Conservation (phyloP, 1,140 invertebrate genomes). For the Cydia amplana region DNA sequence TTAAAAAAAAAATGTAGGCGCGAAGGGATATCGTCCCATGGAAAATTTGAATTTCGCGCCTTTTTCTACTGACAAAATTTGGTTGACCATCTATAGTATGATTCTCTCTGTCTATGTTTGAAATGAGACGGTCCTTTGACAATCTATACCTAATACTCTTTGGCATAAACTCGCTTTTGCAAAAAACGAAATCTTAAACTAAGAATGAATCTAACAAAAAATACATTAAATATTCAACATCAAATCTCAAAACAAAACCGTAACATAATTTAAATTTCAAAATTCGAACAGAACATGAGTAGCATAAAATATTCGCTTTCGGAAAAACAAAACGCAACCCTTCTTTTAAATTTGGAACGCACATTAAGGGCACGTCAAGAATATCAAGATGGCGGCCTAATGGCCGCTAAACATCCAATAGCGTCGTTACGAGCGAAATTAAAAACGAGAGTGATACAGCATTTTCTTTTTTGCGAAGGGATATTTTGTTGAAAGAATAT, state of each 20-base stretch:
- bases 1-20: too few species aligned
- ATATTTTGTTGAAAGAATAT: constrained; percentile 73
- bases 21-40: too few species aligned
- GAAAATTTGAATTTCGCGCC: too few species aligned
- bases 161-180: too few species aligned
- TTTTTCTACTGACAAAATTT: too few species aligned
- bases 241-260: background rate
- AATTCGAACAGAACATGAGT: background rate
- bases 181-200: too few species aligned
- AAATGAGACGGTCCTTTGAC: too few species aligned
- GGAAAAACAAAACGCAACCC: constrained; percentile 38
- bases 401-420: constrained; percentile 67
- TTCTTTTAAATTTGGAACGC: constrained; percentile 59
- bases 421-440: constrained; percentile 74
- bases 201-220: background rate
- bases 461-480: constrained; percentile 74
- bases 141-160: too few species aligned
- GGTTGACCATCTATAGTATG: too few species aligned
- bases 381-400: constrained; percentile 66
- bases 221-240: background rate
- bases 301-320: background rate
- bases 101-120: too few species aligned
- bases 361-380: constrained; percentile 68
- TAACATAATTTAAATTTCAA: constrained; percentile 35
- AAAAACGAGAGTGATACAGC: constrained; percentile 75